phyloP scores from a whole-genome alignment of 2,797 vertebrate genomes.

The Lithobates sylvaticus region DNA sequence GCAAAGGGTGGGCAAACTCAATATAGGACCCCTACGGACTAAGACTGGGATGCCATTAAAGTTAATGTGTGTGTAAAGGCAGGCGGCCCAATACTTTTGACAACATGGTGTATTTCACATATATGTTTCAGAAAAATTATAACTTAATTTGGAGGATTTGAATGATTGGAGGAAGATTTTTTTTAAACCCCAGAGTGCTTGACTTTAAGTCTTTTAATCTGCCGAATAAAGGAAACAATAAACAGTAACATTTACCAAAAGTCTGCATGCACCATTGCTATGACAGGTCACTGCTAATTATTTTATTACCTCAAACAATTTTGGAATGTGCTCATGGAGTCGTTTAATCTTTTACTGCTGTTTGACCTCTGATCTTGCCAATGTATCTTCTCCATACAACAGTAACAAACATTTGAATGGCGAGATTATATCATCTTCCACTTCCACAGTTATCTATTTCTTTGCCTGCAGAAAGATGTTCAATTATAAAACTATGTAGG shows the following conservation, averaged over 20 bases:
- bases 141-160: no score
- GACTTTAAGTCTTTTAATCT: no score
- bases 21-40: no score
- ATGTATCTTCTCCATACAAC: constrained; percentile 21
- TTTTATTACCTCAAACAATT: constrained; percentile 9
- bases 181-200: no score
- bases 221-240: background rate
- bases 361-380: constrained; percentile 12
- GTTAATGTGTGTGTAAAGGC: no score
- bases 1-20: no score
- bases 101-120: no score
- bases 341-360: constrained; percentile 10
- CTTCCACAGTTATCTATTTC: background rate
- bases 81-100: no score
- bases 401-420: constrained; percentile 35
- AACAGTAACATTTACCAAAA: background rate
- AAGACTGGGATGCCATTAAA: no score
- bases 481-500: constrained; percentile 34
- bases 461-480: constrained; percentile 37
- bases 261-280: no score
- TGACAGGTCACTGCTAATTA: constrained; percentile 9
- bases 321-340: constrained; percentile 10
- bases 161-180: no score
- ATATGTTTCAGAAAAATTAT: no score
- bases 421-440: constrained; percentile 29